phyloP scores from a whole-genome alignment of 2,797 vertebrate genomes.

The Cirrhinus mrigala region DNA sequence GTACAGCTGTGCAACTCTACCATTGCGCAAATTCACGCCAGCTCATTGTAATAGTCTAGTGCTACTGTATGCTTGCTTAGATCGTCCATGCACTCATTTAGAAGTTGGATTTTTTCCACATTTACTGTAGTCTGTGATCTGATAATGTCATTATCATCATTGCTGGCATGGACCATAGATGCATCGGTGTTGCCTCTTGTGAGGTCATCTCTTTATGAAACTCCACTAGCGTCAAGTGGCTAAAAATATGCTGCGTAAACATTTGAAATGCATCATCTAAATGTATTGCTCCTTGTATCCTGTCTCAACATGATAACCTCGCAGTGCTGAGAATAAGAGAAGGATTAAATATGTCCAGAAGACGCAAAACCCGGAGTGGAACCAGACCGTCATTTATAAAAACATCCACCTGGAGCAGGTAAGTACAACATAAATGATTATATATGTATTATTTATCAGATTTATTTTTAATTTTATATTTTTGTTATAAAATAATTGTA shows the following conservation, averaged over 20 bases:
- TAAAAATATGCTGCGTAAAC: background rate
- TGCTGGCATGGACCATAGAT: slow-evolving; percentile 48
- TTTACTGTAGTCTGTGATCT: slow-evolving; percentile 41
- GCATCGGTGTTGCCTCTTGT: slow-evolving; percentile 40
- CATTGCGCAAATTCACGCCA: slow-evolving; percentile 21
- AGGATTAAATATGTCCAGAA: slow-evolving; percentile 95
- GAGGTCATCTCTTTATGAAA: slow-evolving; percentile 35
- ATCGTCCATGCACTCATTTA: slow-evolving; percentile 36
- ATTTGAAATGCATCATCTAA: slow-evolving; percentile 9
- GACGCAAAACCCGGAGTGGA: slow-evolving; percentile 98
- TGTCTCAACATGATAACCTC: slow-evolving; percentile 64
- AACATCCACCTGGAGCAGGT: slow-evolving; percentile 98
- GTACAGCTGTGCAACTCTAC: slow-evolving; percentile 10
- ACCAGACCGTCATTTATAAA: slow-evolving; percentile 99
- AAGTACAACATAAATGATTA: slow-evolving; percentile 14
- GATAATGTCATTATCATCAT: slow-evolving; percentile 53
- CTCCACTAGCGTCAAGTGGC: slow-evolving; percentile 1
- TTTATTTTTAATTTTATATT: background rate
- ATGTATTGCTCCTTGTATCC: slow-evolving; percentile 28
- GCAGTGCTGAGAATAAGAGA: slow-evolving; percentile 95
- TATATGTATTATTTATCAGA: background rate
- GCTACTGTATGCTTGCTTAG: slow-evolving; percentile 29
- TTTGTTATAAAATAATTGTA: too few relatives aligned
- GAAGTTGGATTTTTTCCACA: slow-evolving; percentile 42
- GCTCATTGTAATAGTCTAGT: slow-evolving; percentile 29